Conservation (phyloP, 2,888 invertebrate genomes). For the Torymus tubicola region DNA sequence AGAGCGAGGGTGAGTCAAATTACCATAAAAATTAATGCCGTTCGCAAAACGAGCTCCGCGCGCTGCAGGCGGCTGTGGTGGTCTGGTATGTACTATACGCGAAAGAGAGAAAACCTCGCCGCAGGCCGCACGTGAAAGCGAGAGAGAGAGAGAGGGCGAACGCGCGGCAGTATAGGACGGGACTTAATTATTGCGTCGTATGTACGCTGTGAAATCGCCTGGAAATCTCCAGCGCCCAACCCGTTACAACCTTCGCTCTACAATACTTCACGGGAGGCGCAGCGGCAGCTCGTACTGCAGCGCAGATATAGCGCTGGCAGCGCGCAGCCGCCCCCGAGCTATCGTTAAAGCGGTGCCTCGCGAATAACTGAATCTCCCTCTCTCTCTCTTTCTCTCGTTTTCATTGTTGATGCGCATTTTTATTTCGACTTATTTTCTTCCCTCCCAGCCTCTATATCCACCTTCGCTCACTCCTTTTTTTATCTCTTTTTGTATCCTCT, state of each 20-base stretch:
- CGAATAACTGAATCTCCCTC: constrained; percentile 47
- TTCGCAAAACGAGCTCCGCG: constrained; percentile 46
- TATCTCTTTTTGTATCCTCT: not conserved
- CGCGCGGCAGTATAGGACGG: not conserved
- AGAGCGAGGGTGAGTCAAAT: constrained; percentile 49
- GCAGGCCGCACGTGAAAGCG: not conserved
- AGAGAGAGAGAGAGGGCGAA: no score
- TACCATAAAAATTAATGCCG: constrained; percentile 68
- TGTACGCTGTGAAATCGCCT: constrained; percentile 49
- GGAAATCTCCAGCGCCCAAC: constrained; percentile 47
- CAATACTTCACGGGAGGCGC: constrained; percentile 21
- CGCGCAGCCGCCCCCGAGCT: constrained; percentile 16
- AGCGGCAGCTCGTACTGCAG: not conserved
- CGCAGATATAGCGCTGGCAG: not conserved
- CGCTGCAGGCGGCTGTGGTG: not conserved
- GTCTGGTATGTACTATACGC: not conserved
- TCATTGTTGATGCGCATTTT: constrained; percentile 39
- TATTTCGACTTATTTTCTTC: constrained; percentile 35
- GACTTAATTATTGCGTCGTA: constrained; percentile 55
- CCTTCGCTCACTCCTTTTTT: not conserved
- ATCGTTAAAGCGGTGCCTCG: constrained; percentile 47
- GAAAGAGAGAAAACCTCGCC: not conserved
- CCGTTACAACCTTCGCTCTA: constrained; percentile 44
- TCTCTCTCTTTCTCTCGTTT: constrained; percentile 5
- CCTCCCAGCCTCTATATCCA: not conserved